phyloP scores from a whole-genome alignment of 92 coral and sea anemone species.

The Palythoa caribaeorum region DNA sequence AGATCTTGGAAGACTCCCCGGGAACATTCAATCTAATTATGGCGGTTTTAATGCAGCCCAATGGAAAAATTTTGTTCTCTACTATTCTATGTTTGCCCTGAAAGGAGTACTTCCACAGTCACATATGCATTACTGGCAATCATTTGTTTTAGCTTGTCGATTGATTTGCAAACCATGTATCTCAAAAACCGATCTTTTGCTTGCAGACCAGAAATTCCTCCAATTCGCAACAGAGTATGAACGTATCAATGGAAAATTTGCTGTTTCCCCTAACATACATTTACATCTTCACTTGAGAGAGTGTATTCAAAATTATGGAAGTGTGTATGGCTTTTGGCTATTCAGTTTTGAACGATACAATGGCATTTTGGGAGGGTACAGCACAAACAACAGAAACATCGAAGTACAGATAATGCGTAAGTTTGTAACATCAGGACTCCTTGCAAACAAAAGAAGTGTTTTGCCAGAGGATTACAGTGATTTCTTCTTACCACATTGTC shows the following conservation, averaged over 20 bases:
- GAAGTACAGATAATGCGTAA: conserved; percentile 44
- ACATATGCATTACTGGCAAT: too few relatives aligned
- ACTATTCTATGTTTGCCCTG: too few relatives aligned
- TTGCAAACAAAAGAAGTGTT: conserved; percentile 18
- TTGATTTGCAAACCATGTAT: too few relatives aligned
- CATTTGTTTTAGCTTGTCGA: too few relatives aligned
- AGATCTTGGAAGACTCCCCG: too few relatives aligned
- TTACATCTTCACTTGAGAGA: not conserved
- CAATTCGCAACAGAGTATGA: not conserved
- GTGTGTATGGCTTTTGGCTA: not conserved
- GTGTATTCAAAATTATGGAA: not conserved
- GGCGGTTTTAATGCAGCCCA: too few relatives aligned
- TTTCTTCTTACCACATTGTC: too few relatives aligned
- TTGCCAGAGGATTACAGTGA: not conserved
- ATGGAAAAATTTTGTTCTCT: too few relatives aligned
- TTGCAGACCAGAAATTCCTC: too few relatives aligned
- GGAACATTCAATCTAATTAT: too few relatives aligned
- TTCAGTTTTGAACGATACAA: not conserved
- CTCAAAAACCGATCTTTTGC: too few relatives aligned
- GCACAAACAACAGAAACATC: not conserved
- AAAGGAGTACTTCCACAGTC: too few relatives aligned
- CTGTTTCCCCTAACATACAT: not conserved
- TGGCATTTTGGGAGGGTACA: not conserved
- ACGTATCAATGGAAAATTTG: not conserved
- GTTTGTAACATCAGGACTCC: conserved; percentile 24